Evolutionary conservation across 2,113 vertebrate species (phyloP).

Genomic region (Lepus europaeus): DNA sequence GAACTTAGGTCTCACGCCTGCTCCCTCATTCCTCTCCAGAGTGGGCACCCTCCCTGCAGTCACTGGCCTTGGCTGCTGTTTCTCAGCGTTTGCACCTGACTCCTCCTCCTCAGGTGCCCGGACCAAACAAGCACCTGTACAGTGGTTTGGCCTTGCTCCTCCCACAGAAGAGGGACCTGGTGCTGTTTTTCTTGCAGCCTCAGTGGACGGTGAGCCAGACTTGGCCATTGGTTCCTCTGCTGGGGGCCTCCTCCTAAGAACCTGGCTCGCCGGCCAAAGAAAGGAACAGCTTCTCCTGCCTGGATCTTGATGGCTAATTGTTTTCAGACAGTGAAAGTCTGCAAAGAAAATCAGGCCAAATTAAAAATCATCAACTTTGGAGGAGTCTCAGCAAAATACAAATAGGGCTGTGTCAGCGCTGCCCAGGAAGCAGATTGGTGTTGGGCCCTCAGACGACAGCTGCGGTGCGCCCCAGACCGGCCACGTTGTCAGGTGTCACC

Average conservation of each 20-base stretch:
- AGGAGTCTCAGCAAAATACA: not conserved
- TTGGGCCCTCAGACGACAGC: not conserved
- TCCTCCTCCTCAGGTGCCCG: not conserved
- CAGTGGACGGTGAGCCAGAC: not conserved
- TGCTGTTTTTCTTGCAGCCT: not conserved
- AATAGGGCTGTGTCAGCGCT: not conserved
- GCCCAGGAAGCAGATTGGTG: not conserved
- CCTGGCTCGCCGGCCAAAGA: not conserved
- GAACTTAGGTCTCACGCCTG: not conserved
- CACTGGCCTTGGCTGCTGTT: not conserved
- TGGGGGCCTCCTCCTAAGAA: too few relatives aligned
- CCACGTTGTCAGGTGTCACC: not conserved
- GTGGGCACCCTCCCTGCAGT: not conserved
- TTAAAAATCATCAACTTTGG: conserved; percentile 25
- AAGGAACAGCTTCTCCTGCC: not conserved
- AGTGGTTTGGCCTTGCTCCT: not conserved
- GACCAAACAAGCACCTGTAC: too few relatives aligned
- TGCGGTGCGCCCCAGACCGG: not conserved
- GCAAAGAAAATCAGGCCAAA: not conserved
- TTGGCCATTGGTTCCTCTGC: not conserved
- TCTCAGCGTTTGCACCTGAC: not conserved
- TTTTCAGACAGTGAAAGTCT: not conserved
- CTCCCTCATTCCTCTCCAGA: not conserved
- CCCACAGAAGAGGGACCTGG: not conserved
- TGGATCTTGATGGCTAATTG: not conserved